phyloP scores from a whole-genome alignment of 2,113 vertebrate genomes.

The Dolichotis patagonum region DNA sequence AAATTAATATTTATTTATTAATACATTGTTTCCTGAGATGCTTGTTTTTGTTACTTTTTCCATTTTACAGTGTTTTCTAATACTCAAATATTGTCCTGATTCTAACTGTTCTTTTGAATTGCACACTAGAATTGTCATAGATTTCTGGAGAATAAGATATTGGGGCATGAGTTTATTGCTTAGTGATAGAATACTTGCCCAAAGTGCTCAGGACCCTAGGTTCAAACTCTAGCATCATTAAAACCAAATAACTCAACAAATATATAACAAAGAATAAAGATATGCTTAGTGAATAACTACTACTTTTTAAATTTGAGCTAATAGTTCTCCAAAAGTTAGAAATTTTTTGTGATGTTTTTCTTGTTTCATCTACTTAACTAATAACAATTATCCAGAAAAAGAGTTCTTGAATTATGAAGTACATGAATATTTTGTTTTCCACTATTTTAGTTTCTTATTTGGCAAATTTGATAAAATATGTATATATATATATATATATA shows the following conservation, averaged over 20 bases:
- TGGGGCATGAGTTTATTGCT: fast-evolving
- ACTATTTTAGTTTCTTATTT: not conserved
- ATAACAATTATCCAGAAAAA: not conserved
- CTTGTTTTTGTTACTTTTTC: not conserved
- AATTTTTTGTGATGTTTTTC: not conserved
- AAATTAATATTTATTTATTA: not conserved
- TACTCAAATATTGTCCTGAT: not conserved
- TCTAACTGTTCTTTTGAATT: not conserved
- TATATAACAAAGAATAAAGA: not conserved
- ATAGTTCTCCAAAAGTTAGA: not conserved
- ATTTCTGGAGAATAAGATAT: not conserved
- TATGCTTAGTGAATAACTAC: not conserved
- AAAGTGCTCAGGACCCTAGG: fast-evolving
- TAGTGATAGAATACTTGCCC: not conserved
- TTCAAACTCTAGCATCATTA: no score
- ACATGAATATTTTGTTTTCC: not conserved
- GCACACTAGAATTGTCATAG: not conserved
- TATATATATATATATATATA: no score
- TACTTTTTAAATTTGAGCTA: not conserved
- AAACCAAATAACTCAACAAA: not conserved
- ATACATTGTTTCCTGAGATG: not conserved
- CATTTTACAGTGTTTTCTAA: not conserved
- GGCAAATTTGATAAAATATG: not conserved
- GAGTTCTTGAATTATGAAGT: not conserved
- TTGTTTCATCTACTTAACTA: not conserved